Conservation (phyloP, 2,113 vertebrate species). For the Brachyhypopomus gauderio region DNA sequence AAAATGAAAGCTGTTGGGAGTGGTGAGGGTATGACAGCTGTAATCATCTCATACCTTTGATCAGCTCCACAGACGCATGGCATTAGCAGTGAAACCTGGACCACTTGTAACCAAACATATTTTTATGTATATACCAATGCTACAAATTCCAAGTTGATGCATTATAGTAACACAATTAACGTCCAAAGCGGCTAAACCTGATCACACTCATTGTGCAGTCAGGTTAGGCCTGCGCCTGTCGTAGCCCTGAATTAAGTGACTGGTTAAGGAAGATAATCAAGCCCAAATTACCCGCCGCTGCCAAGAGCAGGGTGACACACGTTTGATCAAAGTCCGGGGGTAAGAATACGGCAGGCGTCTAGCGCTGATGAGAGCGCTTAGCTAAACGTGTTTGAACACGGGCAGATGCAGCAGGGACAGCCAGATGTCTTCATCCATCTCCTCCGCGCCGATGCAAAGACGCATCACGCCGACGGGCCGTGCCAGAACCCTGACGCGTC, state of each 20-base stretch:
- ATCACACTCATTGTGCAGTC: background rate
- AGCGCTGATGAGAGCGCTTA: constrained; percentile 63
- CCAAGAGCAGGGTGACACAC: constrained; percentile 45
- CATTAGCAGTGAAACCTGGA: background rate
- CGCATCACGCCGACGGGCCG: constrained; percentile 67
- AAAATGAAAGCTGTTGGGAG: constrained; percentile 30
- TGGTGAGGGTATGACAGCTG: background rate
- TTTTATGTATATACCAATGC: background rate
- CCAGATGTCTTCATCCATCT: constrained; percentile 77
- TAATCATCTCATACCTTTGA: constrained; percentile 4
- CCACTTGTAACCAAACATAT: background rate
- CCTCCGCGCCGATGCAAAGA: constrained; percentile 64
- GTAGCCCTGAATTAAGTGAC: constrained; percentile 23
- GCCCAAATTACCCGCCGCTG: constrained; percentile 33
- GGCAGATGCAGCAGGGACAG: constrained; percentile 72
- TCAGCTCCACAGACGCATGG: background rate
- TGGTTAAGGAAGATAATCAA: constrained; percentile 34
- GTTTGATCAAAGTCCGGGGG: constrained; percentile 70
- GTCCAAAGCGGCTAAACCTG: background rate
- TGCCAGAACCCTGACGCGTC: constrained; percentile 56
- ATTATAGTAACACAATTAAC: background rate
- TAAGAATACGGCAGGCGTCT: constrained; percentile 62
- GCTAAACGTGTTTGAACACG: constrained; percentile 69
- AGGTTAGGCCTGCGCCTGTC: background rate
- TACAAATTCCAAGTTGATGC: too few relatives aligned